phyloP scores from a whole-genome alignment of 2,113 vertebrate species.

The Oncorhynchus gorbuscha region DNA sequence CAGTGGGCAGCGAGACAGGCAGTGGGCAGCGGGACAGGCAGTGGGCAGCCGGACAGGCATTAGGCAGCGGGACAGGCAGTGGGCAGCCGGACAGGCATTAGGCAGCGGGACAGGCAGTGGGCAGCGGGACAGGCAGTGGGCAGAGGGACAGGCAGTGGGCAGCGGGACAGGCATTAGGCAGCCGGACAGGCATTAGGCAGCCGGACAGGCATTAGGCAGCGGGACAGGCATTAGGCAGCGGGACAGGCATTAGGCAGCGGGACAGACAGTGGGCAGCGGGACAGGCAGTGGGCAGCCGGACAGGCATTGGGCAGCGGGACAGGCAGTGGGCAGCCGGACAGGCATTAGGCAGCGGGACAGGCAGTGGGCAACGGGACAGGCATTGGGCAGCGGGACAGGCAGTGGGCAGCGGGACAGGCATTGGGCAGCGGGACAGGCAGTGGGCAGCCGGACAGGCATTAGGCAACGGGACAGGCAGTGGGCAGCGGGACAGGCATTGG shows the following conservation, averaged over 20 bases:
- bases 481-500: not conserved
- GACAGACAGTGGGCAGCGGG: not conserved
- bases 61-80: not conserved
- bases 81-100: not conserved
- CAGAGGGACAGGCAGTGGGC: not conserved
- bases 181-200: not conserved
- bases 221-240: not conserved
- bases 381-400: not conserved
- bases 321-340: not conserved
- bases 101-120: not conserved
- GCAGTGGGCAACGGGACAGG: not conserved
- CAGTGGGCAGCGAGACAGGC: not conserved
- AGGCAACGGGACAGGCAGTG: not conserved
- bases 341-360: not conserved
- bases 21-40: not conserved
- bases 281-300: not conserved
- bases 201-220: not conserved
- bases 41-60: not conserved
- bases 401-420: not conserved
- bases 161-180: not conserved
- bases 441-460: not conserved
- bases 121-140: not conserved
- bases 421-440: not conserved
- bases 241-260: not conserved
- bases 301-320: too few relatives aligned